Conservation (phyloP, 2,113 vertebrate genomes). For the Daphoenositta chrysoptera region DNA sequence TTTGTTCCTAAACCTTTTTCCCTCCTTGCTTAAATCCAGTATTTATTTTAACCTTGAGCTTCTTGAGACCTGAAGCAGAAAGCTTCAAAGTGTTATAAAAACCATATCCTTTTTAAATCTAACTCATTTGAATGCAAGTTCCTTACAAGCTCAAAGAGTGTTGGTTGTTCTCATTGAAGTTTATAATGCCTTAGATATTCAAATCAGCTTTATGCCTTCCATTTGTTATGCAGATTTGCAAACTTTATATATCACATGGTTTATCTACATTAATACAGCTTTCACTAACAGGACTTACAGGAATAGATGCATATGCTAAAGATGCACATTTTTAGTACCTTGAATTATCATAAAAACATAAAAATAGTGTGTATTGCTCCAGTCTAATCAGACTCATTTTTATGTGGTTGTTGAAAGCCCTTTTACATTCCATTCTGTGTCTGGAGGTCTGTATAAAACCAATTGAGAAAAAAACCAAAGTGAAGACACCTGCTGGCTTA, state of each 20-base stretch:
- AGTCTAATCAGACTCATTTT: conserved; percentile 81
- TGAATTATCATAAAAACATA: conserved; percentile 75
- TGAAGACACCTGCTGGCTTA: conserved; percentile 91
- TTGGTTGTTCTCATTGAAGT: conserved; percentile 73
- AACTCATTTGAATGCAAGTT: conserved; percentile 70
- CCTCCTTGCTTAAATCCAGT: conserved; percentile 38
- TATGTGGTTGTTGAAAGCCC: conserved; percentile 83
- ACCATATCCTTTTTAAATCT: conserved; percentile 65
- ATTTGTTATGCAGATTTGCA: conserved; percentile 74
- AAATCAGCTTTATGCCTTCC: conserved; percentile 70
- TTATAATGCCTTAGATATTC: conserved; percentile 77
- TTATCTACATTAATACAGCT: conserved; percentile 72
- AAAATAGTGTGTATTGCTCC: conserved; percentile 72
- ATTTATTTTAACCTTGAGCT: conserved; percentile 70
- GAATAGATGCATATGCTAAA: conserved; percentile 64
- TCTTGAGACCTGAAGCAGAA: conserved; percentile 55
- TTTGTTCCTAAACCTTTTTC: conserved; percentile 55
- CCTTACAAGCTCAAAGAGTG: conserved; percentile 67
- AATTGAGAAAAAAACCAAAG: conserved; percentile 83
- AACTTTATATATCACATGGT: conserved; percentile 72
- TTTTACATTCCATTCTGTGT: conserved; percentile 84
- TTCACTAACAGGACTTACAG: conserved; percentile 67
- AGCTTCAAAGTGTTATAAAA: conserved; percentile 67
- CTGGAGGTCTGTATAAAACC: conserved; percentile 87
- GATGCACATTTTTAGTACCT: conserved; percentile 72